Conservation (phyloP, 1,140 invertebrate genomes). For the Spodoptera frugiperda region DNA sequence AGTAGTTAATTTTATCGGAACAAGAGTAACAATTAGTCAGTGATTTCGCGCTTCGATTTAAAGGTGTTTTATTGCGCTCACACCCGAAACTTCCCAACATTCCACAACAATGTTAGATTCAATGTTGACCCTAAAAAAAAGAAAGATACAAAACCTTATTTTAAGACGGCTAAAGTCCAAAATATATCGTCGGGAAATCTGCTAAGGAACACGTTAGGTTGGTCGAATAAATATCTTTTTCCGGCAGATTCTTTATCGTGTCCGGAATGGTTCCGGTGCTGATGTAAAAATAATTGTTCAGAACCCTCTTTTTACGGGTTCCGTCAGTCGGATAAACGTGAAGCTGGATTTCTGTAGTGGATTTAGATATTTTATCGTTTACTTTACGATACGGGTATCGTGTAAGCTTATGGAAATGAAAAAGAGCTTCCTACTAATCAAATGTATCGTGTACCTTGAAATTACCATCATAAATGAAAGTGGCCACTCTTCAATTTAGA, state of each 20-base stretch:
- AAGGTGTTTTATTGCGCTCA: conserved; percentile 57
- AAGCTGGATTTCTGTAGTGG: conserved; percentile 44
- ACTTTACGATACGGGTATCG: conserved; percentile 35
- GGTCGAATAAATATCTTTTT: conserved; percentile 59
- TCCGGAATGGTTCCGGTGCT: conserved; percentile 56
- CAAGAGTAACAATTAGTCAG: conserved; percentile 57
- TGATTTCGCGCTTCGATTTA: conserved; percentile 55
- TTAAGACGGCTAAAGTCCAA: conserved; percentile 14
- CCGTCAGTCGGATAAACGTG: conserved; percentile 47
- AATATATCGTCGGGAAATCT: background rate
- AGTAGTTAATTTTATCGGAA: conserved; percentile 54
- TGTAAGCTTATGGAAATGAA: conserved; percentile 31
- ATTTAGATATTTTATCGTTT: conserved; percentile 39
- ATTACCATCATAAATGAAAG: conserved; percentile 23
- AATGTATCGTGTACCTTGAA: background rate
- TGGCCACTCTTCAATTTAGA: background rate
- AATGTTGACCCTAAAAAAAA: conserved; percentile 5
- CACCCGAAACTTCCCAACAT: conserved; percentile 53
- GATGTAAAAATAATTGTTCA: conserved; percentile 60
- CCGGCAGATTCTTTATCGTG: conserved; percentile 60
- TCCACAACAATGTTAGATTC: conserved; percentile 29
- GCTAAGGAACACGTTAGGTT: conserved; percentile 36
- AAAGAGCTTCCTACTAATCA: conserved; percentile 14
- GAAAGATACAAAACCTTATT: conserved; percentile 34
- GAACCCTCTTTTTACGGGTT: conserved; percentile 53